Percentiles rank a stretch among this genome's conserved stretches.
Conservation (phyloP, 35 echinoderm and acorn worm genomes). For the Anneissia japonica region DNA sequence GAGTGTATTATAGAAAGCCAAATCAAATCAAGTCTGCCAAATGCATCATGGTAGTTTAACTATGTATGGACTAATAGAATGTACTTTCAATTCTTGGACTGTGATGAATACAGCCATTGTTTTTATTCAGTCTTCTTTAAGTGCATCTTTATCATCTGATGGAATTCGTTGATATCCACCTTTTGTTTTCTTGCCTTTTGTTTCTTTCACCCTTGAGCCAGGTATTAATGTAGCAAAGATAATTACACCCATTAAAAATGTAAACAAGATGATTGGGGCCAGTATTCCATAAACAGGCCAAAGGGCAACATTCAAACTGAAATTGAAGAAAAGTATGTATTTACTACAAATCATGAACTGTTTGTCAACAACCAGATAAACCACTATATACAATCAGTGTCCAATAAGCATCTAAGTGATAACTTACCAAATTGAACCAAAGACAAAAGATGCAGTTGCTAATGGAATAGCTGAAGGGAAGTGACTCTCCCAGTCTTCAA, state of each 20-base stretch:
- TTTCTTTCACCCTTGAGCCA: background rate
- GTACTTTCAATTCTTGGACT: too few relatives aligned
- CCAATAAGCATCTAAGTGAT: background rate
- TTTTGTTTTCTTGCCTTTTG: background rate
- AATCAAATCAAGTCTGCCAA: too few relatives aligned
- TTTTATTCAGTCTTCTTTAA: background rate
- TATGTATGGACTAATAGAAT: too few relatives aligned
- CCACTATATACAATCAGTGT: background rate
- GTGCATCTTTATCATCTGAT: background rate
- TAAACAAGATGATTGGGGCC: conserved; percentile 82
- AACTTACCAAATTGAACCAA: conserved; percentile 79
- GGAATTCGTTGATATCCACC: background rate
- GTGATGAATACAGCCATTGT: too few relatives aligned
- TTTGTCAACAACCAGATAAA: background rate
- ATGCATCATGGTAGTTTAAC: too few relatives aligned
- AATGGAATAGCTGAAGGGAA: conserved; percentile 70
- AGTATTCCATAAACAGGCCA: conserved; percentile 94
- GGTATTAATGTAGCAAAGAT: conserved; percentile 71
- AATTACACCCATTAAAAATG: conserved; percentile 90
- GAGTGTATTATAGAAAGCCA: too few relatives aligned
- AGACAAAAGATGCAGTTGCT: conserved; percentile 80
- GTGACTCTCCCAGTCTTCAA: conserved; percentile 85
- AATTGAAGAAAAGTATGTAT: background rate
- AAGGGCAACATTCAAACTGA: conserved; percentile 88
- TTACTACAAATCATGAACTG: background rate